A percentile compares a stretch with the other conserved stretches of the same genome.
Conservation (phyloP, 2,797 vertebrate species). For the Helarctos malayanus region DNA sequence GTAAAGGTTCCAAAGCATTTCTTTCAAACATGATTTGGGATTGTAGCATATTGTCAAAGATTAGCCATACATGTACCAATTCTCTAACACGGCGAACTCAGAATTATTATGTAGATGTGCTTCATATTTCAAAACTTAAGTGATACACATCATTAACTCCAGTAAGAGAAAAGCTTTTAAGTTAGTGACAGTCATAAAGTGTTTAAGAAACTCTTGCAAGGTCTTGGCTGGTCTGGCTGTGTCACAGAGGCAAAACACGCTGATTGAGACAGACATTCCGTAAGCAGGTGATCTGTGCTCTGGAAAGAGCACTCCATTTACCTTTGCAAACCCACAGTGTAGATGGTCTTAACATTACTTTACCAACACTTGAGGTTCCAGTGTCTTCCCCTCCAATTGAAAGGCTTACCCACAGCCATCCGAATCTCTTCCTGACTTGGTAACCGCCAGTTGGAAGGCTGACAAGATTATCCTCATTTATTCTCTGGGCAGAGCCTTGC, state of each 20-base stretch:
- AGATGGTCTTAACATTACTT: neutral
- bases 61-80: neutral
- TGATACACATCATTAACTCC: neutral
- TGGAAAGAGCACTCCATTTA: neutral
- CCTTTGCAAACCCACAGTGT: neutral
- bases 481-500: neutral
- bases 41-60: neutral
- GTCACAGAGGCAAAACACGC: neutral
- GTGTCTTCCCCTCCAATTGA: neutral
- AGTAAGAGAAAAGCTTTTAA: neutral
- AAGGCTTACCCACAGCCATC: neutral
- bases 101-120: slow-evolving; percentile 5
- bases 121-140: slow-evolving; percentile 46
- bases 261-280: neutral
- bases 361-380: neutral
- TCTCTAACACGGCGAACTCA: neutral
- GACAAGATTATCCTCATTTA: neutral
- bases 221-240: neutral
- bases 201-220: neutral
- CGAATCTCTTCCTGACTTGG: neutral
- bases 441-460: neutral
- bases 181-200: neutral
- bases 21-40: neutral
- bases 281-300: neutral
- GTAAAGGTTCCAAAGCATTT: slow-evolving; percentile 44